phyloP scores from a whole-genome alignment of 2,113 vertebrate species.

The Lepisosteus osseus region DNA sequence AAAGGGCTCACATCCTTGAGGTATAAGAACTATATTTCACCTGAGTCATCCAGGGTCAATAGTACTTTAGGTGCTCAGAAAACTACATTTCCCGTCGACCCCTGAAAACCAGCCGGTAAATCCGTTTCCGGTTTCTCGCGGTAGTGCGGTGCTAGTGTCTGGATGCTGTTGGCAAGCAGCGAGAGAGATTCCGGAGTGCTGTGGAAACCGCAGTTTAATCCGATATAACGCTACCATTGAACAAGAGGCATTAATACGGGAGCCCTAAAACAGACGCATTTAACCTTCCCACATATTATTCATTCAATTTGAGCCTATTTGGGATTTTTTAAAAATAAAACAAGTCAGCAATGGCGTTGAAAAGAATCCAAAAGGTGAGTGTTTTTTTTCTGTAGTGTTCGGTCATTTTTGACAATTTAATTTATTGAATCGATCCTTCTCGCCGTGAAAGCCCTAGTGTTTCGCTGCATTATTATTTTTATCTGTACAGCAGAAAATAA shows the following conservation, averaged over 20 bases:
- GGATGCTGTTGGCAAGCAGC: constrained; percentile 39
- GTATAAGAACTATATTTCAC: too few species aligned
- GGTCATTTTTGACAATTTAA: constrained; percentile 7
- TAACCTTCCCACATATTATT: not conserved
- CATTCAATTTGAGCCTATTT: constrained; percentile 35
- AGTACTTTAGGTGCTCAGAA: not conserved
- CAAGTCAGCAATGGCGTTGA: constrained; percentile 71
- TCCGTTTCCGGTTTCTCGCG: constrained; percentile 51
- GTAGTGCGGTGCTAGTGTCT: constrained; percentile 29
- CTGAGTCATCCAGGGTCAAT: too few species aligned
- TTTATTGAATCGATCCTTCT: not conserved
- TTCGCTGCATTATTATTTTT: not conserved
- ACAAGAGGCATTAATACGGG: constrained; percentile 6
- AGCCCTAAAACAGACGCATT: constrained; percentile 8
- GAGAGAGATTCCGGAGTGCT: constrained; percentile 33
- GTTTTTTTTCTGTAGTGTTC: constrained; percentile 22
- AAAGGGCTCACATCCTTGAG: too few species aligned
- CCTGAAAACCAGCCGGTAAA: not conserved
- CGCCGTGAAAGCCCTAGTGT: too few species aligned
- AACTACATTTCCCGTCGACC: not conserved
- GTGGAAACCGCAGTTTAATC: constrained; percentile 24
- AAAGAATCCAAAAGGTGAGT: constrained; percentile 80
- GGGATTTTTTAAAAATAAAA: constrained; percentile 44
- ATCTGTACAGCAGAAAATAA: not conserved
- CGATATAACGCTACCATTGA: constrained; percentile 4